Evolutionary conservation across 2,888 invertebrate genomes (phyloP), one percentile per base, ranked within the genome.

Genomic region (Malacosoma neustria): DNA sequence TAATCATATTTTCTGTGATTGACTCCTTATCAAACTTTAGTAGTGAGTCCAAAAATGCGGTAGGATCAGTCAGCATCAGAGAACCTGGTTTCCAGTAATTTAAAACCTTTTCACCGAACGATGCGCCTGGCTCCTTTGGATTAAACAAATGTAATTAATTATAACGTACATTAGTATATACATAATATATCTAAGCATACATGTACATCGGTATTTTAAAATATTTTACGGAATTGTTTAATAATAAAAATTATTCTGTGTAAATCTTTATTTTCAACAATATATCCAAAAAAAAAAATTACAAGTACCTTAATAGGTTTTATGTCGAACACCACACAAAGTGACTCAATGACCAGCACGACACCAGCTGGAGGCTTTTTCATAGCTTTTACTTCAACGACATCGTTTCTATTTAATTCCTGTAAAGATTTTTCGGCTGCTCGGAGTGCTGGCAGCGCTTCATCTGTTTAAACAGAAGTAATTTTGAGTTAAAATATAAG

Each of bases 41-140:
- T 9, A 98, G 88, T 0, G 91, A 91, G 2, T 92, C 89, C 13
- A 98, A 81, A 68, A 98, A 98, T 37, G 90, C 91, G 0, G 90
- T 89, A 43, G 97, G 92, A 63, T 97, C 97, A 0, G 93, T 87
- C 14, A 97, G 81, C 81, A 96, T 88, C 41, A 89, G 89, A 32
- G 93, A 92, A 1, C 96, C 95, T 0, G 96, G 93, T 33, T 92
- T 93, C 97, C 97, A 98, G 65, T 91, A 97, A 72, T 97, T 97
- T 36, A 93, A 88, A 1, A 95, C 71, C 84, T 95, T 94, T 69
- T 95, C 93, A 0, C 95, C 96, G 1, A 90, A 89, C 45, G 77
- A 86, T 3, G 87, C 82, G 3, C 90, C 91, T 0, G 89, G 87
- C 66, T 81, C 79, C n/a, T n/a, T n/a, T n/a, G n/a, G n/a, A n/a